These are phyloP conservation scores for Ctenosaura bakeri DNA, from an alignment of 2,797 vertebrate species.

Conservation along the genomic window DNA sequence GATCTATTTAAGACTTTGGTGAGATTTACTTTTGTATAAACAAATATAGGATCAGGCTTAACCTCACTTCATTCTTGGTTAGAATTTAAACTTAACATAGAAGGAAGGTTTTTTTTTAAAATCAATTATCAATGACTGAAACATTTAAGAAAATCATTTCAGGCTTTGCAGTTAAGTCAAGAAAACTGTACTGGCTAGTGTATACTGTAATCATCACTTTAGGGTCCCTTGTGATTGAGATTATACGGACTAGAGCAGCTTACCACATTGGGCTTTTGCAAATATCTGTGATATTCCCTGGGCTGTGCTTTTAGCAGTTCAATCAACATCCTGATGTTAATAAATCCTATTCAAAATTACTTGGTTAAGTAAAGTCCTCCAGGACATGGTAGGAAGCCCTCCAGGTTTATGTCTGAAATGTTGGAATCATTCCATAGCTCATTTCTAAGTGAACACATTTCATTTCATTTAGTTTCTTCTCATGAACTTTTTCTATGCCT, in stretches of 20 bases:
- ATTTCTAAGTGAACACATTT: constrained; percentile 4
- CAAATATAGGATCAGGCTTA: not conserved
- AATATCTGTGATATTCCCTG: constrained; percentile 26
- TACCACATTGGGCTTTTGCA: constrained; percentile 25
- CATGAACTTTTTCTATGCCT: not conserved
- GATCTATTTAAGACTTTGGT: not conserved
- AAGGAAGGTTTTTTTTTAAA: not conserved
- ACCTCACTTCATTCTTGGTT: not conserved
- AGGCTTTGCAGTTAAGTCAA: not conserved
- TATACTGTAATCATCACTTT: constrained; percentile 18
- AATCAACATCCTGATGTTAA: constrained; percentile 39
- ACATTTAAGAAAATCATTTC: constrained; percentile 4
- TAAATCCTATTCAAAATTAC: constrained; percentile 36
- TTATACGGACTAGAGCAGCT: constrained; percentile 16
- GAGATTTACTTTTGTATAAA: not conserved
- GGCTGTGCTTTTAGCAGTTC: constrained; percentile 25
- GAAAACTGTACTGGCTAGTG: not conserved
- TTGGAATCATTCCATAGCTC: not conserved
- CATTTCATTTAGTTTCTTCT: constrained; percentile 12
- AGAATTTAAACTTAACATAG: not conserved
- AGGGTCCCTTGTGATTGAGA: constrained; percentile 28
- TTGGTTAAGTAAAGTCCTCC: constrained; percentile 35
- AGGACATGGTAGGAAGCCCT: constrained; percentile 25
- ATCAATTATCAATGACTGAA: constrained; percentile 8
- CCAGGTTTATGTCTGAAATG: constrained; percentile 1